Conservation (phyloP, 2,797 vertebrate genomes). For the Phataginus tricuspis region DNA sequence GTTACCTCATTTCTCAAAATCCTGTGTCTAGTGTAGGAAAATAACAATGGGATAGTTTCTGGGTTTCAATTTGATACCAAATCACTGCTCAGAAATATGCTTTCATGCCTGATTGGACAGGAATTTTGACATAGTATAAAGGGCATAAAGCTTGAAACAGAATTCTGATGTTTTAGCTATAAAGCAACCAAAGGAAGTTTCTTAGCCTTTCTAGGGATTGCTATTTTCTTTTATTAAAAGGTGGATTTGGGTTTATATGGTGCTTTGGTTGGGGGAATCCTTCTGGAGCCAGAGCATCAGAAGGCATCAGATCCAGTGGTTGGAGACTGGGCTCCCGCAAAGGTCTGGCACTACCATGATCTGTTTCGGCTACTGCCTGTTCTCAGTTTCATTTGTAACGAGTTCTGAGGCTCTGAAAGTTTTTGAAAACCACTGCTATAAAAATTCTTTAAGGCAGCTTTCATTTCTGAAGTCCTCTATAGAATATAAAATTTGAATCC, state of each 20-base stretch:
- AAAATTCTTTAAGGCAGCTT: neutral
- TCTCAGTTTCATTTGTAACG: neutral
- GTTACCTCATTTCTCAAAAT: neutral
- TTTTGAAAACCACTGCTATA: neutral
- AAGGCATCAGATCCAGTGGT: neutral
- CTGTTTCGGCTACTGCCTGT: neutral
- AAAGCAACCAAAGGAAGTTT: neutral
- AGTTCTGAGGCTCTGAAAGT: neutral
- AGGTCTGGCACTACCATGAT: neutral
- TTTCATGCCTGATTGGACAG: neutral
- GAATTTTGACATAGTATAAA: slow-evolving; percentile 8
- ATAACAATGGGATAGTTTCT: neutral
- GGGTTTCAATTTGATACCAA: neutral
- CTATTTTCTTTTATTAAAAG: neutral
- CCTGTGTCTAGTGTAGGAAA: neutral
- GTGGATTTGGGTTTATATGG: neutral
- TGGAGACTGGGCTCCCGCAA: neutral
- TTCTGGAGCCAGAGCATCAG: neutral
- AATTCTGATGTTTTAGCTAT: slow-evolving; percentile 14
- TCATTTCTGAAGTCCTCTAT: neutral
- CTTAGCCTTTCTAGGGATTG: neutral
- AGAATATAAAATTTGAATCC: neutral
- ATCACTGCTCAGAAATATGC: slow-evolving; percentile 5
- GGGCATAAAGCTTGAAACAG: neutral
- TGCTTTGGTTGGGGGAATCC: neutral